phyloP scores from a whole-genome alignment of 2,888 invertebrate genomes.

The Drosophila nr. perissopoda region DNA sequence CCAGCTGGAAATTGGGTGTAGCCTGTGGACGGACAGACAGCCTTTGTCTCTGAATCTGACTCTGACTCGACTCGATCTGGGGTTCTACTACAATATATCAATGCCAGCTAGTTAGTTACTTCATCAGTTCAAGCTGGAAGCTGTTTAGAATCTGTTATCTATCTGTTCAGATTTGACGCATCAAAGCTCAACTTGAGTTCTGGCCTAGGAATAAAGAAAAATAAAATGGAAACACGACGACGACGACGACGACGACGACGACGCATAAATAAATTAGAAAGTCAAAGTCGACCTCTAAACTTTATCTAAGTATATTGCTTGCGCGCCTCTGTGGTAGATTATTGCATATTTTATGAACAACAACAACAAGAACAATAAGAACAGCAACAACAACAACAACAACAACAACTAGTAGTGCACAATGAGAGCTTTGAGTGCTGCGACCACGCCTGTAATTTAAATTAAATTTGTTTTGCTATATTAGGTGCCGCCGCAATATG shows the following conservation, averaged over 20 bases:
- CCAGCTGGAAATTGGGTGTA: slow-evolving; percentile 68
- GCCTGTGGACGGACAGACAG: slow-evolving; percentile 38
- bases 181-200: slow-evolving; percentile 33
- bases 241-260: slow-evolving; percentile 49
- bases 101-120: slow-evolving; percentile 53
- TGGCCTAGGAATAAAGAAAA: slow-evolving; percentile 55
- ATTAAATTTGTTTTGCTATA: slow-evolving; percentile 79
- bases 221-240: slow-evolving; percentile 36
- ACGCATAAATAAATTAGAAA: slow-evolving; percentile 80
- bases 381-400: slow-evolving; percentile 36
- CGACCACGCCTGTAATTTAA: slow-evolving; percentile 80
- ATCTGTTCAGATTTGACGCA: slow-evolving; percentile 37
- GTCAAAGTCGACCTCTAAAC: slow-evolving; percentile 78
- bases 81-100: slow-evolving; percentile 35
- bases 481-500: slow-evolving; percentile 74
- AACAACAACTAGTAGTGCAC: slow-evolving; percentile 52
- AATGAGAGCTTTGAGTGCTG: slow-evolving; percentile 67
- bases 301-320: slow-evolving; percentile 68
- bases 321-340: slow-evolving; percentile 64
- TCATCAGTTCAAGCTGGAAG: slow-evolving; percentile 23
- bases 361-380: slow-evolving; percentile 35
- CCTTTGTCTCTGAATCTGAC: slow-evolving; percentile 22
- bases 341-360: slow-evolving; percentile 78
- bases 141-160: slow-evolving; percentile 44
- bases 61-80: slow-evolving; percentile 1